A percentile compares a stretch with the other conserved stretches of the same genome.
These are phyloP conservation scores for Condylura cristata DNA, from an alignment of 2,113 vertebrate genomes.

Conservation along the genomic window DNA sequence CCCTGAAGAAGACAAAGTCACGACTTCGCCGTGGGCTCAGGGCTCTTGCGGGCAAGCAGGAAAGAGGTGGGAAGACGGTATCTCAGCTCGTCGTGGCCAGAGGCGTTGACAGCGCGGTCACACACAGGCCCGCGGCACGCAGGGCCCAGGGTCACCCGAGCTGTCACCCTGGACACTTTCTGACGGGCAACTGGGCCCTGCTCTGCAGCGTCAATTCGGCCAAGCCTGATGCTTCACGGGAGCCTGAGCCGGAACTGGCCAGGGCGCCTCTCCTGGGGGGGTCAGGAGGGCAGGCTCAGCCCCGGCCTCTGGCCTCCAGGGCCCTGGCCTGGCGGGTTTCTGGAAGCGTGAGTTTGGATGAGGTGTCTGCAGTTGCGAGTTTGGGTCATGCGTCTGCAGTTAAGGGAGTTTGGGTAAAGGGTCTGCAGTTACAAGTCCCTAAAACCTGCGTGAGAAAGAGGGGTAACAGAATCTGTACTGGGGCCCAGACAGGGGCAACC, in stretches of 20 bases:
- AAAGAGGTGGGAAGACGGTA: not conserved
- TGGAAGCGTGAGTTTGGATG: not conserved
- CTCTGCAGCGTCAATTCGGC: not conserved
- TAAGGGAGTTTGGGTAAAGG: not conserved
- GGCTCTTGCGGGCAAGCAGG: not conserved
- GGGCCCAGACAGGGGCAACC: fast-evolving
- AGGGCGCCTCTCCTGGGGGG: not conserved
- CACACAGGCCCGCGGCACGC: too few relatives aligned
- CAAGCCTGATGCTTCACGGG: not conserved
- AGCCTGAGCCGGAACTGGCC: not conserved
- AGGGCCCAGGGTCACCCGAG: too few relatives aligned
- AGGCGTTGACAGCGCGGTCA: not conserved
- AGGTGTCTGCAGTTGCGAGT: not conserved
- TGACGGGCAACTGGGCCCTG: not conserved
- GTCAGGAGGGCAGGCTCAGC: not conserved
- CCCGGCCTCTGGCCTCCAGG: not conserved
- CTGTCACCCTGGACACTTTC: not conserved
- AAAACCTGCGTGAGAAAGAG: fast-evolving
- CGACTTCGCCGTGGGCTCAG: not conserved
- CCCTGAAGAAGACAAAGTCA: not conserved
- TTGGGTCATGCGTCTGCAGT: too few relatives aligned
- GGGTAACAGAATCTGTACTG: not conserved
- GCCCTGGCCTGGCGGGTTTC: not conserved
- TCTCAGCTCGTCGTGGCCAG: fast-evolving
- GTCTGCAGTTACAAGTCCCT: not conserved